Evolutionary conservation across 1,140 invertebrate species (phyloP), one percentile per base, ranked within the genome.

Genomic region (Tribolium madens): DNA sequence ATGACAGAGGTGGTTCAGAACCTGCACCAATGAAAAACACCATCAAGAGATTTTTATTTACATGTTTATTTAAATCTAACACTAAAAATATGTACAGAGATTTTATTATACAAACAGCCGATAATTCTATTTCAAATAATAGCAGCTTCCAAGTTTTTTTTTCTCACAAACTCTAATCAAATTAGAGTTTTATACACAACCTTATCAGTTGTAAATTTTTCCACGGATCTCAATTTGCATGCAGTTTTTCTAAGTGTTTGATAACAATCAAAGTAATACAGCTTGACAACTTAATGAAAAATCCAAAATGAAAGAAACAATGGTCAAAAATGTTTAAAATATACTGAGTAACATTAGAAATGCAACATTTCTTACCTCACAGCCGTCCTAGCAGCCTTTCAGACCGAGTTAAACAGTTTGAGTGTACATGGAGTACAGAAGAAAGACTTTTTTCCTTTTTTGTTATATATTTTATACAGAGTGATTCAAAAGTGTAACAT

Each of bases 1-100:
- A 42, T 53, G 18, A 74, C 10, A 64, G 15, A 73, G 57, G n/a
- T n/a, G 36, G 26, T 64, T 33, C 21, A 33, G 17, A 73, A 50
- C 76, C 76, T 64, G 52, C 76, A 77, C 76, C 76, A 70, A 68
- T 70, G 18, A 69, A 42, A 36, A 76, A 64, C 36, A 72, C 57
- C 57, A 64, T 42, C 26, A 26, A 64, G n/a, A 64, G 10, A 42
- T 42, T 17, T 71, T 71, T 71, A 71, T 48, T 71, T 71, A 71
- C 42, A 52, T 14, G 46, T 52, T 52, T 71, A 71, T 46, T 71
- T 31, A 2, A 9, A 3, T 4, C 3, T 64, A 12, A 64, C 31
- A 64, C 31, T n/a, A 3, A 42, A 0, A 4, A 13, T 64, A 64
- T 64, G 10, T 64, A 64, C 57, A 64, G 5, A 10, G 36, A 42